Base-by-base conservation (phyloP, 1,140 invertebrate genomes). In the Onthophagus taurus region DNA sequence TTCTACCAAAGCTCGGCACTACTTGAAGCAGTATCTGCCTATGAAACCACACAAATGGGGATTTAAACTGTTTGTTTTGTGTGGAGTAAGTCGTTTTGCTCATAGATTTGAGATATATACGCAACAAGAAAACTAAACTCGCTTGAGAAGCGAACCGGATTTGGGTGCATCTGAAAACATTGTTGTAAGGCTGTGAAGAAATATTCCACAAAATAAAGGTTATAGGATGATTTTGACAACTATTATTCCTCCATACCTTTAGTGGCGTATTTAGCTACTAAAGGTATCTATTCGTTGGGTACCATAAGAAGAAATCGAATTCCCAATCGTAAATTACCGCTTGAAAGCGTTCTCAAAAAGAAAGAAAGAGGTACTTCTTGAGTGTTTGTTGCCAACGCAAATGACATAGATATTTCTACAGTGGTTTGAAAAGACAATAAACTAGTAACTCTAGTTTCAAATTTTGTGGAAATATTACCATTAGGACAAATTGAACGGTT, bases 11-110 rank as follows among this genome's bases (percentile, higher is more conserved):
- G 39, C 17, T 6, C 42, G 41, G 18, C 44, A 48, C 35, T 21
- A 35, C 33, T 23, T 51, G 12, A 49, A 51, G 24, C 49, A 52
- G 31, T 54, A 51, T 29, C 35, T 49, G 14, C 51, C 48, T 7
- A 53, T 51, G 26, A 66, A 67, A 42, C 61, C 65, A n/a, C 54
- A 62, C 34, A 69, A 65, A 46, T 60, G 59, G 51, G 63, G 61
- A 6, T 59, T 64, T n/a, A 68, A 65, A 49, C 47, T 66, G 11
- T 48, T 48, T 45, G 45, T 53, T 26, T 17, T 50, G 14, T 20
- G 31, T 19, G 43, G 48, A 3, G 21, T 44, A 20, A 42, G 41
- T 0, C 42, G 51, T 12, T 52, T 36, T 44, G 50, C 47, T 2
- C 47, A 52, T 44, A 42, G 44, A 17, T 49, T 52, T 29, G 44